Conservation (phyloP, 2,113 vertebrate species). For the Bucco capensis region DNA sequence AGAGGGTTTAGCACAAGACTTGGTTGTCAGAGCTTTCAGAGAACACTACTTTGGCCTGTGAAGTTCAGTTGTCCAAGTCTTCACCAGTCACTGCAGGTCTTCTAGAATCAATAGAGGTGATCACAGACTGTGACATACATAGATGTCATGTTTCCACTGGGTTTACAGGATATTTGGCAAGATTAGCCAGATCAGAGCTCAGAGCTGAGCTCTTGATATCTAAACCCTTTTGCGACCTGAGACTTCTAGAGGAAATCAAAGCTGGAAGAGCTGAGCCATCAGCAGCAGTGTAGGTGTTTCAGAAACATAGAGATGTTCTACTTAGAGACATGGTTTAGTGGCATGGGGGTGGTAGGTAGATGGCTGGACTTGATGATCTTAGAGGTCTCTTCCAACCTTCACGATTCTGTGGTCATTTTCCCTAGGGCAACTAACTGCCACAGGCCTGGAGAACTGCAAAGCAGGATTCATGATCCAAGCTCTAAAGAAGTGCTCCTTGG, state of each 20-base stretch:
- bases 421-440: too few relatives aligned
- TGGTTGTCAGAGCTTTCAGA: background rate
- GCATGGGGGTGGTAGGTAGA: too few relatives aligned
- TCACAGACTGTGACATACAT: fast-evolving
- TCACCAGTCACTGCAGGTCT: background rate
- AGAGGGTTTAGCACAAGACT: background rate
- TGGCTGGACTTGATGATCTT: too few relatives aligned
- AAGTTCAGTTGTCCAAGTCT: background rate
- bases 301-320: too few relatives aligned
- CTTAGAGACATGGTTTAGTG: too few relatives aligned
- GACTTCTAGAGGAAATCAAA: background rate
- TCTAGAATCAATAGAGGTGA: background rate
- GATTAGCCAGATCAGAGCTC: background rate
- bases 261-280: background rate
- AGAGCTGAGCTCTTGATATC: background rate
- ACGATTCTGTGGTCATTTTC: too few relatives aligned
- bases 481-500: background rate
- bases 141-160: background rate
- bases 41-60: background rate
- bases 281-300: too few relatives aligned
- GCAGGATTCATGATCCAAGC: background rate
- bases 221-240: background rate
- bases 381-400: too few relatives aligned
- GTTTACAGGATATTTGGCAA: background rate
- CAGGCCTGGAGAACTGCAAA: background rate